phyloP scores from a whole-genome alignment of 2,888 invertebrate species.

The Calameuta idolon region DNA sequence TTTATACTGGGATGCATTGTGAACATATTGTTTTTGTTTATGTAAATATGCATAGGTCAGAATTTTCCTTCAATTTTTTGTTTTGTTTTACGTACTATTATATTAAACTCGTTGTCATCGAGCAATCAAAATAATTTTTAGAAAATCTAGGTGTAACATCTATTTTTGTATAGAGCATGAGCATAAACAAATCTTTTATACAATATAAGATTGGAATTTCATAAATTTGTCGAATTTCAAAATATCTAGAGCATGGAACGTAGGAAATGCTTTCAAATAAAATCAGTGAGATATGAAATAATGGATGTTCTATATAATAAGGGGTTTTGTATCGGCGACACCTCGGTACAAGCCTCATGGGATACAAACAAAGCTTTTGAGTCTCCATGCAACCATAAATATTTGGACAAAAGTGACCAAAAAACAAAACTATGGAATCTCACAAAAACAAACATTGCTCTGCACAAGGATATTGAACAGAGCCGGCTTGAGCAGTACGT shows the following conservation, averaged over 20 bases:
- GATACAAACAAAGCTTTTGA: neutral
- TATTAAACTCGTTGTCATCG: neutral
- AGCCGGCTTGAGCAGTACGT: neutral
- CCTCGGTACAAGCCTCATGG: neutral
- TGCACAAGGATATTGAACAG: neutral
- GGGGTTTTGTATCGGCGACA: neutral
- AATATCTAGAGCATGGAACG: neutral
- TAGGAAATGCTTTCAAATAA: conserved; percentile 16
- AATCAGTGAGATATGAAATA: conserved; percentile 27
- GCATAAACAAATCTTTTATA: too few species aligned
- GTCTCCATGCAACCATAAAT: conserved; percentile 6
- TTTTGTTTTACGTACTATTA: neutral
- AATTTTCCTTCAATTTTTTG: neutral
- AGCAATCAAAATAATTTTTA: neutral
- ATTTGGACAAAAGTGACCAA: conserved; percentile 1
- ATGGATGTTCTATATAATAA: conserved; percentile 11
- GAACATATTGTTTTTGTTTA: neutral
- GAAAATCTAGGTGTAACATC: neutral
- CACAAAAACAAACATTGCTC: neutral
- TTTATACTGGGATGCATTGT: neutral
- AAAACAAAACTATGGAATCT: neutral
- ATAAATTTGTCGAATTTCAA: neutral
- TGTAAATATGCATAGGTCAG: neutral
- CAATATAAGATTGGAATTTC: neutral
- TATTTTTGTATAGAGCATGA: neutral